Evolutionary conservation across 2,888 invertebrate genomes (phyloP).

Genomic region (Graphium colonna): DNA sequence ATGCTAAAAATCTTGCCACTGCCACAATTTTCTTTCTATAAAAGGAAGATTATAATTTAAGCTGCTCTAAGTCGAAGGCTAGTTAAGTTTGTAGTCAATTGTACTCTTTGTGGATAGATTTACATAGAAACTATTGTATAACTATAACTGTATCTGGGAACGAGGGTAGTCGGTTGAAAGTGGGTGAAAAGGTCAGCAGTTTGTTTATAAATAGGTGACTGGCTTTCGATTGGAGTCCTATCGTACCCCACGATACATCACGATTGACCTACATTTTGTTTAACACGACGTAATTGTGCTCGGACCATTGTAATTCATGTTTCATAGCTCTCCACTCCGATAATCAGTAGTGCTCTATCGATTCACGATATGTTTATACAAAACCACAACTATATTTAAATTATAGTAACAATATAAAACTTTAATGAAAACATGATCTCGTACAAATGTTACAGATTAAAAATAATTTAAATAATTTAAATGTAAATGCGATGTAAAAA

Average conservation of each 20-base stretch:
- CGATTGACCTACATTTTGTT: slow-evolving; percentile 37
- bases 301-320: slow-evolving; percentile 2
- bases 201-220: slow-evolving; percentile 38
- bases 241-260: slow-evolving; percentile 29
- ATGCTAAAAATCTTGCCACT: not conserved
- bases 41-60: slow-evolving; percentile 5
- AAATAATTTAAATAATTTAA: too few species aligned
- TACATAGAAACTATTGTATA: not conserved
- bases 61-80: not conserved
- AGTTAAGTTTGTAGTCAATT: not conserved
- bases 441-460: too few species aligned
- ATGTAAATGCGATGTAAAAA: too few species aligned
- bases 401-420: too few species aligned
- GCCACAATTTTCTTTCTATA: not conserved
- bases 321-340: not conserved
- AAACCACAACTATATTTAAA: too few species aligned
- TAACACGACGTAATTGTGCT: slow-evolving; percentile 5
- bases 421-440: too few species aligned
- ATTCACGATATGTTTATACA: not conserved
- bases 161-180: slow-evolving; percentile 21
- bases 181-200: slow-evolving; percentile 30
- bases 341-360: not conserved
- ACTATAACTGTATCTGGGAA: not conserved
- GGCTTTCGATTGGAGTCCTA: slow-evolving; percentile 33
- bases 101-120: too few species aligned